Percentiles rank a stretch among this genome's conserved stretches.
phyloP scores from a whole-genome alignment of 2,888 invertebrate species.

The Trichopria drosophilae region DNA sequence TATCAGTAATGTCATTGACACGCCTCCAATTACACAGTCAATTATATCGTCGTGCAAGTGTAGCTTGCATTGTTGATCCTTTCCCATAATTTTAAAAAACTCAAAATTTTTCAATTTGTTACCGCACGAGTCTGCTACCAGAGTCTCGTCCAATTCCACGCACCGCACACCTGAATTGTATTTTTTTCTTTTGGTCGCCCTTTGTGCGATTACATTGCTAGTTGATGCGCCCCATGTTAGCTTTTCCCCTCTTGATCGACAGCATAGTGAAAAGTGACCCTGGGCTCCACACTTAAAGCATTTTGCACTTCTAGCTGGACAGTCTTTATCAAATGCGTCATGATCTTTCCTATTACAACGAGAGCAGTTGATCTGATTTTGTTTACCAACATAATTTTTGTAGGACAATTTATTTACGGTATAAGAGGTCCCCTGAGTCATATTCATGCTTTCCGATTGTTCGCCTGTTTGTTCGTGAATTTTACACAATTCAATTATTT shows the following conservation, averaged over 20 bases:
- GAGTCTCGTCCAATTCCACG: too few species aligned
- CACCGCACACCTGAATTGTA: too few species aligned
- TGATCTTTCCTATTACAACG: too few species aligned
- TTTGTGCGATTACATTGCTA: not conserved
- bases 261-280: conserved; percentile 35
- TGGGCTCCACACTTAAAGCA: conserved; percentile 34
- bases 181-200: too few species aligned
- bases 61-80: too few species aligned
- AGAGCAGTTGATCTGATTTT: not conserved
- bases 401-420: too few species aligned
- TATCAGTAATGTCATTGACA: conserved; percentile 32
- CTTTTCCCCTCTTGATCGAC: conserved; percentile 20
- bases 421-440: too few species aligned
- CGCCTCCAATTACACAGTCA: conserved; percentile 27
- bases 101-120: conserved; percentile 1
- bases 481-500: conserved; percentile 38
- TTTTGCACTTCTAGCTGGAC: conserved; percentile 36
- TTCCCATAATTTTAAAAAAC: too few species aligned
- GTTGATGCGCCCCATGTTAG: not conserved
- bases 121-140: not conserved
- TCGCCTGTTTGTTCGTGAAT: conserved; percentile 11
- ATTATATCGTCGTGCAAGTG: conserved; percentile 15
- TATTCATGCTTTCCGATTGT: not conserved
- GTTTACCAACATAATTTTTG: not conserved
- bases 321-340: conserved; percentile 16